Base-by-base conservation (phyloP, 2,797 vertebrate species). In the Amazona finschi region DNA sequence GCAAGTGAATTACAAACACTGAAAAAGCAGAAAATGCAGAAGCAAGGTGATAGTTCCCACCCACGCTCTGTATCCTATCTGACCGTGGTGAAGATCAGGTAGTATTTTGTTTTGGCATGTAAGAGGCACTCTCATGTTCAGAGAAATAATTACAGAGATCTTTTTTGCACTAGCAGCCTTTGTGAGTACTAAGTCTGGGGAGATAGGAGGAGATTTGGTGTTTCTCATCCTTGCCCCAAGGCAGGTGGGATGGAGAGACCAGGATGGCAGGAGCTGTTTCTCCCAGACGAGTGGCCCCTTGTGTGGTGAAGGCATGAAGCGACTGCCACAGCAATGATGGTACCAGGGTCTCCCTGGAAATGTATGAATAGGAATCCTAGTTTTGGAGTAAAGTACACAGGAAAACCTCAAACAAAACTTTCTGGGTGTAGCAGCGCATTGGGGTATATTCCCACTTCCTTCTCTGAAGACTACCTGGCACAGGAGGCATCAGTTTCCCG, bases 291-390 rank as follows among this genome's bases (percentile, higher is more conserved):
- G n/a, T 57, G 52, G 11, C 15, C 15, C 11, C n/a, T 55, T 55
- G 4, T 12, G 3, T 1, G 1, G 17, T 1, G 1, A 57, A 21
- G 22, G 12, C 19, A 22, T 62, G 43, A 61, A 0, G 0, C 39
- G 8, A 58, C 25, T 17, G n/a, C 36, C 3, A 13, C 31, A 66
- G 47, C 31, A 66, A 16, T 36, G 28, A 22, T 15, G 39, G 30
- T 43, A 47, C 28, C 21, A 75, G 60, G 41, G 9, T 71, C 8
- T 60, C 8, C 19, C 44, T 60, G 41, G 38, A 36, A 87, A 87
- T 25, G 9, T 38, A 20, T 46, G 73, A 55, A 33, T 17, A 65
- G 20, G 22, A 66, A 49, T 58, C 13, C 25, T 67, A 73, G 24
- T 66, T 91, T 41, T 64, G 69, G 31, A 49, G 13, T 69, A 30